Evolutionary conservation across 2,888 invertebrate species (phyloP).

Genomic region (Sericinus montela): DNA sequence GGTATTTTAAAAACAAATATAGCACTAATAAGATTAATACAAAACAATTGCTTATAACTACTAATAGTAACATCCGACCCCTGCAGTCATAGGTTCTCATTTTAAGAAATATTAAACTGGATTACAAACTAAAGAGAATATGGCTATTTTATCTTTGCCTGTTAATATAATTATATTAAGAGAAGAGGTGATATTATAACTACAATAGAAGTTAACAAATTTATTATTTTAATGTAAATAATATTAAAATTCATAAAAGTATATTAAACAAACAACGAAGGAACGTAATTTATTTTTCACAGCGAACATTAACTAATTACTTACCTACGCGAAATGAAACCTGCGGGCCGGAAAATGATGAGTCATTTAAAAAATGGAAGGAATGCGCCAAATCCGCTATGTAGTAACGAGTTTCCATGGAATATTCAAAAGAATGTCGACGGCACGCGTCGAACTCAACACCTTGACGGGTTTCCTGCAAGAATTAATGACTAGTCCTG

Average conservation of each 20-base stretch:
- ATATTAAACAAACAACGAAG: slow-evolving; percentile 7
- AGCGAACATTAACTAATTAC: slow-evolving; percentile 18
- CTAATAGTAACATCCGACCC: too few species aligned
- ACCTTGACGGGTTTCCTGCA: slow-evolving; percentile 37
- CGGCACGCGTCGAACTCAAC: slow-evolving; percentile 25
- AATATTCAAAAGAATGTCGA: slow-evolving; percentile 27
- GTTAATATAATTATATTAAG: too few species aligned
- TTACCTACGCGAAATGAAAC: slow-evolving; percentile 15
- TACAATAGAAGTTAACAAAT: too few species aligned
- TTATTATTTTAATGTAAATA: not conserved
- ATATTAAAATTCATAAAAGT: slow-evolving; percentile 12
- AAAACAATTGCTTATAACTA: too few species aligned
- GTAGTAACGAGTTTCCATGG: slow-evolving; percentile 26
- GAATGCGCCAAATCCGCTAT: slow-evolving; percentile 27
- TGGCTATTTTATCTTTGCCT: too few species aligned
- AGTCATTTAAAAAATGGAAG: slow-evolving; percentile 34
- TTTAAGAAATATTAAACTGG: too few species aligned
- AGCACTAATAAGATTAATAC: too few species aligned
- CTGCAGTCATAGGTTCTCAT: too few species aligned
- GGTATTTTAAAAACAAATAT: too few species aligned
- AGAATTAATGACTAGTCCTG: slow-evolving; percentile 26
- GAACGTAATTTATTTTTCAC: slow-evolving; percentile 17
- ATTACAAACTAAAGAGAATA: too few species aligned
- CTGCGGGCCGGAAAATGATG: slow-evolving; percentile 25
- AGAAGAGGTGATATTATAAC: too few species aligned